Evolutionary conservation across 2,797 vertebrate genomes (phyloP), one percentile per base, ranked within the genome.

Genomic region (Chiloscyllium punctatum): DNA sequence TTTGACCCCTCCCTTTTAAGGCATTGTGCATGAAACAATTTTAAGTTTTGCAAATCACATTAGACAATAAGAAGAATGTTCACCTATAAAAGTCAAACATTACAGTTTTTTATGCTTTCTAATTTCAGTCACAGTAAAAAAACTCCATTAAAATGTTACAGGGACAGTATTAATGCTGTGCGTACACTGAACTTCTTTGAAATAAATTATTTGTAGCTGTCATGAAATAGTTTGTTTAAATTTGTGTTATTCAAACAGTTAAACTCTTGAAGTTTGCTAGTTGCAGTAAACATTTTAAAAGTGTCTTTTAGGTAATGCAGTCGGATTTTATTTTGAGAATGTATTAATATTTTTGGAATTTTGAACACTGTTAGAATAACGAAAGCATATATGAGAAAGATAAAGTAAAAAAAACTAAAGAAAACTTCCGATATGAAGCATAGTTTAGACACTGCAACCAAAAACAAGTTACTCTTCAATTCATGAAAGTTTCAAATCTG

Each of bases 1-100:
- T 53, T 96, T 96, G 95, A 96, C 96, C 96, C 96, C 96, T 96
- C 96, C 97, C 72, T 96, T 95, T 96, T 90, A 96, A 96, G 96
- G 96, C 97, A 96, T 96, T 96, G 96, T 97, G 97, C 97, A 97
- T 95, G 94, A 95, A 98, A 98, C 97, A 96, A 96, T 97, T 77
- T 95, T 97, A 96, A 96, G 96, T 96, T 97, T 97, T 96, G 96
- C 96, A 96, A 96, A 96, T 97, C 96, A 96, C 96, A 96, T 96
- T 97, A 97, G 96, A 74, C 94, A 95, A 74, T 51, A 57, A 77
- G 94, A 74, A 95, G 71, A 95, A 95, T 66, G 94, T 95, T 77
- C 94, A 95, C 94, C 68, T 95, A 95, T 95, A 95, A 95, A 95
- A 95, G 94, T 95, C 94, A 74, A 95, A 51, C 71, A 77, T 95